Percentiles rank a stretch among this genome's conserved stretches.
Conservation (phyloP, 23 tunicate species). For the Trididemnum clinides region DNA sequence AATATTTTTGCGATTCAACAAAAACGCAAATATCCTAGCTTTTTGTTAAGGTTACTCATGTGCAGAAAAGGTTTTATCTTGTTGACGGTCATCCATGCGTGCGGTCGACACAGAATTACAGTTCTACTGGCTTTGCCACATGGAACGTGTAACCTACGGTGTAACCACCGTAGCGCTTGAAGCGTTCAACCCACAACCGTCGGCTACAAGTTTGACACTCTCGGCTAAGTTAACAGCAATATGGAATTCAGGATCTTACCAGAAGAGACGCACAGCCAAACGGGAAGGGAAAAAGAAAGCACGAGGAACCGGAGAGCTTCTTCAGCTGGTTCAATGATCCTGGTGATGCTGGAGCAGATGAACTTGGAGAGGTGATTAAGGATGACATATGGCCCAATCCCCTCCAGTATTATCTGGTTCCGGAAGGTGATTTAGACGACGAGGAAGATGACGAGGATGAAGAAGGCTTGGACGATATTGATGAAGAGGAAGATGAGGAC, state of each 20-base stretch:
- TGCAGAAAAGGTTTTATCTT: too few relatives aligned
- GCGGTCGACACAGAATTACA: too few relatives aligned
- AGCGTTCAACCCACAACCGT: too few relatives aligned
- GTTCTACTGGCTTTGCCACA: too few relatives aligned
- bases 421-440: slow-evolving; percentile 39
- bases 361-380: slow-evolving; percentile 90
- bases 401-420: slow-evolving; percentile 84
- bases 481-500: slow-evolving; percentile 30
- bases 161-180: too few relatives aligned
- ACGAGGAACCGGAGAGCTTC: slow-evolving; percentile 86
- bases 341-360: slow-evolving; percentile 90
- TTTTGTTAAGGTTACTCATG: too few relatives aligned
- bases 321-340: slow-evolving; percentile 94
- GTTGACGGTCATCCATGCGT: too few relatives aligned
- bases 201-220: too few relatives aligned
- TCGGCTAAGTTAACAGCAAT: too few relatives aligned
- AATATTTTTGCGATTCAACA: too few relatives aligned
- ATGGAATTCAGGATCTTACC: slow-evolving; percentile 48
- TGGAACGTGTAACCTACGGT: too few relatives aligned
- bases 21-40: too few relatives aligned
- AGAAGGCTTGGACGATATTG: not conserved
- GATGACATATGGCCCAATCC: slow-evolving; percentile 99
- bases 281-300: slow-evolving; percentile 67
- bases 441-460: slow-evolving; percentile 33
- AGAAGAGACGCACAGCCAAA: slow-evolving; percentile 33